These are phyloP conservation scores for Datnioides undecimradiatus DNA, from an alignment of 2,113 vertebrate genomes.

Conservation along the genomic window DNA sequence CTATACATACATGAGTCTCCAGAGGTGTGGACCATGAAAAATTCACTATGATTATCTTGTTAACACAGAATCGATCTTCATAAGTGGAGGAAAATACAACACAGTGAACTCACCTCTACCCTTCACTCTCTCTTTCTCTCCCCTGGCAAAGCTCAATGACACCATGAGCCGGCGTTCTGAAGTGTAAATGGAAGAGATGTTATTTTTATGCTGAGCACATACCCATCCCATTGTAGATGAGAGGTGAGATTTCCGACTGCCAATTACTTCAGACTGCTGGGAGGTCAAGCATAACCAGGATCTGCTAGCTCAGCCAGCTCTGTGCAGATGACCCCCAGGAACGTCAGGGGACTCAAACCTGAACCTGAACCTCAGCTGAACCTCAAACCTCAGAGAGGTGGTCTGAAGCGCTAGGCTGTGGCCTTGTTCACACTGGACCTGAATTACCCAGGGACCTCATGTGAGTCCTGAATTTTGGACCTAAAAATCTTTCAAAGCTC, in stretches of 20 bases:
- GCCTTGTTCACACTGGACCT: constrained; percentile 7
- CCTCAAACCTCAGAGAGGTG: constrained; percentile 17
- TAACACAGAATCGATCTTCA: not conserved
- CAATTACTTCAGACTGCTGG: constrained; percentile 61
- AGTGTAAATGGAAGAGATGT: constrained; percentile 46
- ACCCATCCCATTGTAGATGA: constrained; percentile 36
- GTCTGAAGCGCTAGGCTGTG: not conserved
- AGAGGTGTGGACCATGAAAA: not conserved
- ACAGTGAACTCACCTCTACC: not conserved
- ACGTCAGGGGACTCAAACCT: constrained; percentile 13
- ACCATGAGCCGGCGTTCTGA: constrained; percentile 7
- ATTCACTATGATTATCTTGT: not conserved
- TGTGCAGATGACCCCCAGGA: constrained; percentile 40
- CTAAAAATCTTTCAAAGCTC: not conserved
- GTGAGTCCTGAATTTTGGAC: constrained; percentile 5
- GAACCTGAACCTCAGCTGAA: no score
- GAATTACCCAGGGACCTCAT: not conserved
- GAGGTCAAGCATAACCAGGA: constrained; percentile 49
- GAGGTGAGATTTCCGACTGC: constrained; percentile 54
- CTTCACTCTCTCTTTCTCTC: not conserved
- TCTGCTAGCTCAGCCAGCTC: constrained; percentile 44
- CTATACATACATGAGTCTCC: not conserved
- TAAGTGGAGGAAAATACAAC: not conserved
- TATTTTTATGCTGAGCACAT: constrained; percentile 55
- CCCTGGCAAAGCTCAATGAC: not conserved